These are phyloP conservation scores for Diarsia mendica DNA, from an alignment of 2,888 invertebrate species.

Conservation along the genomic window DNA sequence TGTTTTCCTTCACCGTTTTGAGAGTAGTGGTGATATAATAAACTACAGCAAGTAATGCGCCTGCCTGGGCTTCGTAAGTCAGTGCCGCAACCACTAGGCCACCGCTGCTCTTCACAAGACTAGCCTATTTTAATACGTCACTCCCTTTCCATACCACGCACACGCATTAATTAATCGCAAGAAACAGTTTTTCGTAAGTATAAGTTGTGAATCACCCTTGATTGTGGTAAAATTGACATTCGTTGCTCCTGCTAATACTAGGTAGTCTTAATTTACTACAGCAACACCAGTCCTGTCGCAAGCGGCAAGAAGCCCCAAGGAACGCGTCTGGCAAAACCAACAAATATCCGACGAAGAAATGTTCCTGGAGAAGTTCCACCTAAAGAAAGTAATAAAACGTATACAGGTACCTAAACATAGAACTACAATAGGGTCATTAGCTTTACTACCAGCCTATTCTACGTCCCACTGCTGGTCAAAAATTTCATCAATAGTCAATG, in stretches of 20 bases:
- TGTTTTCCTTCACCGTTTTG: too few species aligned
- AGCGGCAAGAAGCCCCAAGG: slow-evolving; percentile 39
- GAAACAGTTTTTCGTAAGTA: too few species aligned
- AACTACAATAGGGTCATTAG: neutral
- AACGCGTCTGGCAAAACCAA: slow-evolving; percentile 39
- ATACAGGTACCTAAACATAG: neutral
- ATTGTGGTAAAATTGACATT: neutral
- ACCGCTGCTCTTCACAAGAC: too few species aligned
- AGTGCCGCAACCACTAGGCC: too few species aligned
- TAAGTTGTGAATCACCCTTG: neutral
- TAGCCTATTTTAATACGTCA: too few species aligned
- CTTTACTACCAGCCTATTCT: neutral
- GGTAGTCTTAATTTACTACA: slow-evolving; percentile 2
- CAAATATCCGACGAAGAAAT: slow-evolving; percentile 60
- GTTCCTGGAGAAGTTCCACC: slow-evolving; percentile 61
- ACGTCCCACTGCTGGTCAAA: neutral
- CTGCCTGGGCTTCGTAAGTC: too few species aligned
- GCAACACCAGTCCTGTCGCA: slow-evolving; percentile 7
- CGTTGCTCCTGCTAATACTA: neutral
- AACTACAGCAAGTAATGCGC: too few species aligned
- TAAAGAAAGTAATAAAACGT: slow-evolving; percentile 62
- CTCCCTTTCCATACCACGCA: too few species aligned
- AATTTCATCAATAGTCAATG: too few species aligned
- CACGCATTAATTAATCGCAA: too few species aligned
- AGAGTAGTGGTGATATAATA: too few species aligned